Evolutionary conservation across 2,797 vertebrate genomes (phyloP).

Genomic region (Myripristis jacobus): DNA sequence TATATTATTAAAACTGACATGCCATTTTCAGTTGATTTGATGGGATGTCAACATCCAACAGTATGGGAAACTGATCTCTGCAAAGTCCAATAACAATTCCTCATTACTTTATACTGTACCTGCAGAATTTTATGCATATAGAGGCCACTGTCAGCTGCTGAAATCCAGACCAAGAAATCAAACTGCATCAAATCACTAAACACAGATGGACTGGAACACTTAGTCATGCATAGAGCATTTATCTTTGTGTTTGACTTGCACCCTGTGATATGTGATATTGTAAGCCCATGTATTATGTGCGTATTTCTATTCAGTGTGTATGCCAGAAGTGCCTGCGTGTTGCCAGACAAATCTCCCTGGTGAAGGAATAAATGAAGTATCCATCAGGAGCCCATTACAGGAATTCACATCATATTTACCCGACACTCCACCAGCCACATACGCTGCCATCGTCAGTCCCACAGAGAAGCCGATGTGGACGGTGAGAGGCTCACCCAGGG

Average conservation of each 20-base stretch:
- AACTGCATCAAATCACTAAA: too few relatives aligned
- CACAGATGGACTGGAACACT: too few relatives aligned
- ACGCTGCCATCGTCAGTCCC: conserved; percentile 90
- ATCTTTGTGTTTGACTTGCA: too few relatives aligned
- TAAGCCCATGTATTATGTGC: too few relatives aligned
- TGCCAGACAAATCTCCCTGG: too few relatives aligned
- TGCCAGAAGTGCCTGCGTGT: too few relatives aligned
- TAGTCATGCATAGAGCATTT: too few relatives aligned
- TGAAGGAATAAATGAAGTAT: too few relatives aligned
- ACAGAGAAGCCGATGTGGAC: conserved; percentile 90
- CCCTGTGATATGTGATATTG: too few relatives aligned
- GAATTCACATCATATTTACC: conserved; percentile 81
- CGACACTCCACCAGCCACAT: conserved; percentile 91
- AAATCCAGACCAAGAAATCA: too few relatives aligned
- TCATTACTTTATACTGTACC: neutral
- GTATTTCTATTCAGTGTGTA: too few relatives aligned
- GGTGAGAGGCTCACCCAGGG: conserved; percentile 85
- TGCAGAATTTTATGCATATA: neutral
- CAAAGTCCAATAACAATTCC: neutral
- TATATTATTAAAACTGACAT: conserved; percentile 3
- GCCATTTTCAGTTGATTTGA: conserved; percentile 19
- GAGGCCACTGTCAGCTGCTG: too few relatives aligned
- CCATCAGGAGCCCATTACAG: neutral
- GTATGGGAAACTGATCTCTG: neutral
- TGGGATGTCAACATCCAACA: conserved; percentile 12